Percentiles rank a stretch among this genome's conserved stretches.
phyloP scores from a whole-genome alignment of 1,140 invertebrate genomes.

The Drosophila aff. region DNA sequence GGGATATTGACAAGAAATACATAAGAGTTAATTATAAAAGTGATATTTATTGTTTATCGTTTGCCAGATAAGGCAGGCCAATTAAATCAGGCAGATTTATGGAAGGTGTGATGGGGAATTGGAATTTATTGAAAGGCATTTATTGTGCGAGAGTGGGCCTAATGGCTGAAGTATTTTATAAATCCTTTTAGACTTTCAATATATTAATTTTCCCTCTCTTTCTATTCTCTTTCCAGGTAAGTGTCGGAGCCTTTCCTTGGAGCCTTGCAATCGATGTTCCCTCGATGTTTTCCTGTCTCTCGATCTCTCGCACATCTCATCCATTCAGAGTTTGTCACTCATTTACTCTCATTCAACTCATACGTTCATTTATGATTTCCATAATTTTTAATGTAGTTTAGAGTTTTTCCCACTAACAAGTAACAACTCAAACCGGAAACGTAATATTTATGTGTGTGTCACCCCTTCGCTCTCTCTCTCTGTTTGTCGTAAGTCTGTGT shows the following conservation, averaged over 20 bases:
- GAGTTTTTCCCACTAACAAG: conserved; percentile 30
- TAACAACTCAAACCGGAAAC: conserved; percentile 34
- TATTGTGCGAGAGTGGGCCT: background rate
- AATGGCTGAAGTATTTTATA: background rate
- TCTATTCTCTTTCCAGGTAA: conserved; percentile 69
- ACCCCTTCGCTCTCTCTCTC: background rate
- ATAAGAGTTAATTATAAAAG: conserved; percentile 47
- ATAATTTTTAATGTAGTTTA: conserved; percentile 55
- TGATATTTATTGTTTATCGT: conserved; percentile 54
- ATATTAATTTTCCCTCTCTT: background rate
- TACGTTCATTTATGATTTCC: conserved; percentile 34
- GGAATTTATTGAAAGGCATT: conserved; percentile 14
- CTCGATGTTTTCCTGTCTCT: conserved; percentile 62
- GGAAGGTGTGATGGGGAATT: conserved; percentile 23
- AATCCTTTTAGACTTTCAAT: background rate
- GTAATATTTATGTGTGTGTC: conserved; percentile 25
- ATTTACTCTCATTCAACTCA: conserved; percentile 18
- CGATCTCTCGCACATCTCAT: conserved; percentile 46
- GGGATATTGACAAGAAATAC: conserved; percentile 20
- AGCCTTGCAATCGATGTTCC: conserved; percentile 51
- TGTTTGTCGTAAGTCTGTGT: conserved; percentile 30
- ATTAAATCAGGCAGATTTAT: conserved; percentile 43
- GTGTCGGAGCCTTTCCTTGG: conserved; percentile 12
- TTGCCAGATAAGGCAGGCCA: conserved; percentile 30
- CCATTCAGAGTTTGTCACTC: conserved; percentile 4